A percentile compares a stretch with the other conserved stretches of the same genome.
Conservation (phyloP, 2,113 vertebrate genomes). For the Chamaea fasciata region DNA sequence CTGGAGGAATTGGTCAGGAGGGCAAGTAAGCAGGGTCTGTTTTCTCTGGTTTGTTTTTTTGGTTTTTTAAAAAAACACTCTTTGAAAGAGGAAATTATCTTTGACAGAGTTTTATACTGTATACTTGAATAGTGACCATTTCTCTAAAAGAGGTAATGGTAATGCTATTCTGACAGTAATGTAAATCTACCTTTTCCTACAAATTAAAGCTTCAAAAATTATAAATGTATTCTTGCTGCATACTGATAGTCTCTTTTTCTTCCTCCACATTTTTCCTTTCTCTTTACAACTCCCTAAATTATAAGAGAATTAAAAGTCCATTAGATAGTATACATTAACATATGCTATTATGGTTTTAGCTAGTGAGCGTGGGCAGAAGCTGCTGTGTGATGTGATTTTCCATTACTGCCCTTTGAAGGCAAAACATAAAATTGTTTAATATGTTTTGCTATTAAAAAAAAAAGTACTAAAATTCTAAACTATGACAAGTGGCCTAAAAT, state of each 20-base stretch:
- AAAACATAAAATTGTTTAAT: constrained; percentile 28
- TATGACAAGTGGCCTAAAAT: neutral
- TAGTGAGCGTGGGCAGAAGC: neutral
- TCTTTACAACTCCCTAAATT: constrained; percentile 55
- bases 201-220: constrained; percentile 46
- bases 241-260: constrained; percentile 15
- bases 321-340: constrained; percentile 40
- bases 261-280: neutral
- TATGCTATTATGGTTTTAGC: constrained; percentile 18
- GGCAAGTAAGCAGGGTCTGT: neutral
- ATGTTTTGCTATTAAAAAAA: neutral
- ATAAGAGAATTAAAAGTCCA: constrained; percentile 51
- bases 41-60: neutral
- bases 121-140: neutral
- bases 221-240: constrained; percentile 27
- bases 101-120: neutral
- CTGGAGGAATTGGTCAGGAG: neutral
- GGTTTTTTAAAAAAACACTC: neutral
- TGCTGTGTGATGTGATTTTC: constrained; percentile 15
- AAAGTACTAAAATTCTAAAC: neutral
- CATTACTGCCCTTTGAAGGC: constrained; percentile 17
- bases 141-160: neutral
- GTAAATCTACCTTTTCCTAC: neutral
- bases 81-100: neutral
- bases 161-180: neutral